These are phyloP conservation scores for Arenicola marina DNA, from an alignment of 2,888 invertebrate genomes.

Conservation along the genomic window DNA sequence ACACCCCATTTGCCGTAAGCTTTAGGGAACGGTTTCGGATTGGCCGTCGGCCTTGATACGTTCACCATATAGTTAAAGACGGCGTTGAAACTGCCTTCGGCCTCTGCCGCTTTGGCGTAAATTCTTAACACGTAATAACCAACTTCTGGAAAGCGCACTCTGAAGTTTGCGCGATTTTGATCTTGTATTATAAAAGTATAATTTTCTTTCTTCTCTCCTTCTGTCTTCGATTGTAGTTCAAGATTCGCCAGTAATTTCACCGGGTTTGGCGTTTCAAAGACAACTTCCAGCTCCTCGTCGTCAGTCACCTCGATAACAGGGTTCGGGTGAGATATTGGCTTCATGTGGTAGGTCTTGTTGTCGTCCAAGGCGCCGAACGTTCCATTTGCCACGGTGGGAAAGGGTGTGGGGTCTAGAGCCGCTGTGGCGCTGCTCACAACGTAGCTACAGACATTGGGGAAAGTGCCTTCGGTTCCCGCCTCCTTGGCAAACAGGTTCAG, in stretches of 20 bases:
- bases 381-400: not conserved
- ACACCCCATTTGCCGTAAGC: not conserved
- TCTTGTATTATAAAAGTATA: not conserved
- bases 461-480: not conserved
- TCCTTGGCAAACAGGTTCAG: constrained; percentile 4
- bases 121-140: not conserved
- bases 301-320: not conserved
- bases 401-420: not conserved
- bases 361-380: not conserved
- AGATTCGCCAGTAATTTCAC: not conserved
- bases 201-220: not conserved
- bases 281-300: not conserved
- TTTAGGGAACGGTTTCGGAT: not conserved
- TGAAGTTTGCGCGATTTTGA: not conserved
- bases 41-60: not conserved
- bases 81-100: not conserved
- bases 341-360: not conserved
- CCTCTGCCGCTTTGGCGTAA: not conserved
- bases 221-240: not conserved
- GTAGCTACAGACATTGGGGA: not conserved
- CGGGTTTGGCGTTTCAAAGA: not conserved
- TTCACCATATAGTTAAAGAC: not conserved
- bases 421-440: not conserved
- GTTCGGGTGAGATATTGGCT: not conserved
- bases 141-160: not conserved